A percentile compares a stretch with the other conserved stretches of the same genome.
Evolutionary conservation across 1,140 invertebrate species (phyloP).

Genomic region (Triops longicaudatus): DNA sequence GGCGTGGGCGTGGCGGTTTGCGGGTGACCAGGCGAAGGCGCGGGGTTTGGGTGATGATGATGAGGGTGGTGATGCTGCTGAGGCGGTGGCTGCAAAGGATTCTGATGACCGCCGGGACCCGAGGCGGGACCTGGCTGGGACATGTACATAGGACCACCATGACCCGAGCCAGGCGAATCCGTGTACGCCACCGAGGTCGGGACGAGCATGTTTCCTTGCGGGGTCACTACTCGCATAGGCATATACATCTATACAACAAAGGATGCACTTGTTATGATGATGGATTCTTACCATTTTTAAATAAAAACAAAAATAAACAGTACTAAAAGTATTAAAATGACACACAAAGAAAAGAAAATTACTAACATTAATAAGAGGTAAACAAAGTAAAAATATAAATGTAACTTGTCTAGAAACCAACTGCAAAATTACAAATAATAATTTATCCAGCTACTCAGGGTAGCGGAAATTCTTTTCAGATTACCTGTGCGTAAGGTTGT

Average conservation of each 20-base stretch:
- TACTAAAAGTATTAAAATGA: no score
- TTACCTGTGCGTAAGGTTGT: slow-evolving; percentile 38
- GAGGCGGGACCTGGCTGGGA: slow-evolving; percentile 24
- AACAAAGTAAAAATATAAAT: no score
- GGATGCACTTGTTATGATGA: no score
- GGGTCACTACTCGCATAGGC: slow-evolving; percentile 44
- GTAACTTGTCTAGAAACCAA: no score
- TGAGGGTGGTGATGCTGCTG: slow-evolving; percentile 42
- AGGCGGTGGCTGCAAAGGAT: slow-evolving; percentile 36
- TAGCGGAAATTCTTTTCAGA: no score
- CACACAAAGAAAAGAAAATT: no score
- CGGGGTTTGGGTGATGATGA: slow-evolving; percentile 45
- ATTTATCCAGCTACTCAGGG: no score
- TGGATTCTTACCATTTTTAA: no score
- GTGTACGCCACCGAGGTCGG: slow-evolving; percentile 42
- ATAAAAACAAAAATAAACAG: no score
- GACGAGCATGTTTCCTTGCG: slow-evolving; percentile 35
- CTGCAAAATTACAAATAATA: no score
- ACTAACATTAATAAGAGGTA: no score
- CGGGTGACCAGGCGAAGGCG: slow-evolving; percentile 42
- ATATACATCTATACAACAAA: slow-evolving; percentile 40
- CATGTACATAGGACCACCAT: slow-evolving; percentile 31
- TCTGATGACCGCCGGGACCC: slow-evolving; percentile 45
- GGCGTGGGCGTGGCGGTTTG: slow-evolving; percentile 18
- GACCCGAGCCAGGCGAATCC: slow-evolving; percentile 41